These are phyloP conservation scores for Isotomurus palustris DNA, from an alignment of 2,888 invertebrate genomes.

Conservation along the genomic window DNA sequence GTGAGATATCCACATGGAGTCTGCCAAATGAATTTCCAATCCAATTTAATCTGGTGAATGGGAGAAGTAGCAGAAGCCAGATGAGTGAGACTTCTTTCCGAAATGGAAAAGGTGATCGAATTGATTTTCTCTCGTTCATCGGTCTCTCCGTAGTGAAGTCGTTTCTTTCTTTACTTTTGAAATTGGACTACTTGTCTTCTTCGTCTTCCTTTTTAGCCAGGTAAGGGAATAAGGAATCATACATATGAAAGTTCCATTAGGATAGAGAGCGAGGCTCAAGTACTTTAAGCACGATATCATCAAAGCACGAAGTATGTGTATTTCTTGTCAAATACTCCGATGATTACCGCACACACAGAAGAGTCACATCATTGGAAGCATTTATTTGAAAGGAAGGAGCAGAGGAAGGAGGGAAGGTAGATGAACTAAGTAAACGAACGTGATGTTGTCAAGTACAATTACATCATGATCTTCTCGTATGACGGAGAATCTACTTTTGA, in stretches of 20 bases:
- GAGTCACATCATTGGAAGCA: no score
- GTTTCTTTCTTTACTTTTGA: slow-evolving; percentile 3
- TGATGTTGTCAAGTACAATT: slow-evolving; percentile 7
- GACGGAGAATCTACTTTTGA: no score
- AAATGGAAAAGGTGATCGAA: slow-evolving; percentile 8
- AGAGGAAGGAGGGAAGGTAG: neutral
- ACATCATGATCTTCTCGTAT: no score
- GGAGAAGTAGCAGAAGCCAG: slow-evolving; percentile 7
- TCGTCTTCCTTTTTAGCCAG: neutral
- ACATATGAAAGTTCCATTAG: neutral
- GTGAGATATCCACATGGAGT: no score
- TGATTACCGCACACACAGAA: no score
- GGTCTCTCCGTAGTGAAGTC: neutral
- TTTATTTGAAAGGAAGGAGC: no score
- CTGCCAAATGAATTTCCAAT: slow-evolving; percentile 9
- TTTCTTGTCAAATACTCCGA: no score
- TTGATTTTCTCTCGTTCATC: neutral
- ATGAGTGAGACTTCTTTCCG: slow-evolving; percentile 7
- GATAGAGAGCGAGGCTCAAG: no score
- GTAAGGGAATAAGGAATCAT: neutral
- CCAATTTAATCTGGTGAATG: slow-evolving; percentile 6
- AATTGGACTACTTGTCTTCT: neutral
- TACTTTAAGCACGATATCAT: no score
- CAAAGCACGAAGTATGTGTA: no score
- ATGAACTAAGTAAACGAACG: slow-evolving; percentile 7